Conservation (phyloP, 2,797 vertebrate species). For the Chelmon rostratus region DNA sequence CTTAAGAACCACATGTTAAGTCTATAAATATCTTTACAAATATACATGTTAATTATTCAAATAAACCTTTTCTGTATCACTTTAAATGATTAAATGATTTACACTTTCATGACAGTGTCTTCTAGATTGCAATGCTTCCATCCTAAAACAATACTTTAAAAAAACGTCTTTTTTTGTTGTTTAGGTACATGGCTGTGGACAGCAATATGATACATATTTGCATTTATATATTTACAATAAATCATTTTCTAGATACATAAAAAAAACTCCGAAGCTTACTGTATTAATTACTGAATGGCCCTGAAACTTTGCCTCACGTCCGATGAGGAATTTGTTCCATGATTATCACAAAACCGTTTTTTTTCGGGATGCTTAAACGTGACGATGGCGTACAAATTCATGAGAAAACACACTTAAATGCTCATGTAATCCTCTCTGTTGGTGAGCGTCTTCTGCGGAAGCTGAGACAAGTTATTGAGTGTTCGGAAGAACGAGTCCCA, state of each 20-base stretch:
- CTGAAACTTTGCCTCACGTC: conserved; percentile 57
- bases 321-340: conserved; percentile 49
- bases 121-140: conserved; percentile 86
- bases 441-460: conserved; percentile 4
- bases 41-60: conserved; percentile 93
- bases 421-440: conserved; percentile 14
- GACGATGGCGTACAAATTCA: neutral
- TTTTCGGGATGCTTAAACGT: conserved; percentile 40
- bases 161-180: conserved; percentile 77
- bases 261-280: conserved; percentile 62
- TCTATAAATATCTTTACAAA: conserved; percentile 99
- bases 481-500: conserved; percentile 58
- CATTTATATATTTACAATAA: conserved; percentile 95
- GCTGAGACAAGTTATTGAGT: neutral
- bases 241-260: conserved; percentile 87
- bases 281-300: conserved; percentile 71
- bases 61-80: conserved; percentile 92
- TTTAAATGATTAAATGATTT: conserved; percentile 88
- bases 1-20: conserved; percentile 88
- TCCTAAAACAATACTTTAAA: conserved; percentile 81
- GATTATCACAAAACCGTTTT: conserved; percentile 47
- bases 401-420: conserved; percentile 17
- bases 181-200: conserved; percentile 81
- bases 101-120: conserved; percentile 89
- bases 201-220: conserved; percentile 88